Conservation (phyloP, 2,113 vertebrate species). For the Crotalus horridus region DNA sequence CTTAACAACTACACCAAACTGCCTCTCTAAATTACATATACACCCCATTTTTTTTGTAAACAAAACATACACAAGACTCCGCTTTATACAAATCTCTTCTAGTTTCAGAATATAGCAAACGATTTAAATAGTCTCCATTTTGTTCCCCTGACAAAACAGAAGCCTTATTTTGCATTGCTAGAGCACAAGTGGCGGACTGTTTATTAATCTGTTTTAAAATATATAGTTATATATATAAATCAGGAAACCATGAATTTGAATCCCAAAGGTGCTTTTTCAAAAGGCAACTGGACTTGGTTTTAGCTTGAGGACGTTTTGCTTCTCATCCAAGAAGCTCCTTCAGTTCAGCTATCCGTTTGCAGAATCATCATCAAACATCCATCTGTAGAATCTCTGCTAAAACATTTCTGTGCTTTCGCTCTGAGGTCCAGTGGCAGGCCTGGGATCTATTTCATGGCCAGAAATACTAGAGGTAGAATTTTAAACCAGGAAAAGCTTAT, state of each 20-base stretch:
- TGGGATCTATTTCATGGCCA: background rate
- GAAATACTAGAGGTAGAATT: background rate
- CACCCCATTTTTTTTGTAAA: background rate
- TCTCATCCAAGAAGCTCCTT: too few species aligned
- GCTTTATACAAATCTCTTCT: background rate
- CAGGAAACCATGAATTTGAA: too few species aligned
- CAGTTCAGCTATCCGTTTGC: too few species aligned
- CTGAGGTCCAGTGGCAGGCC: background rate
- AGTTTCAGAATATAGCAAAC: background rate
- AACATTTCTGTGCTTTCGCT: background rate
- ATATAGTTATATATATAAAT: too few species aligned
- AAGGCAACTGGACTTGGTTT: too few species aligned
- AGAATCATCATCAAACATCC: background rate
- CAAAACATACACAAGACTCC: background rate
- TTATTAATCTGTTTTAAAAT: background rate
- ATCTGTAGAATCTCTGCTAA: background rate
- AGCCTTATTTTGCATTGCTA: background rate
- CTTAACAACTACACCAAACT: too few species aligned
- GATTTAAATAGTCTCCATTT: background rate
- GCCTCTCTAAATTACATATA: too few species aligned
- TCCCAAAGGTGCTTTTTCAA: too few species aligned
- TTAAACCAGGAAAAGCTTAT: background rate
- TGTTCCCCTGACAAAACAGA: background rate
- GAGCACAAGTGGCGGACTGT: background rate
- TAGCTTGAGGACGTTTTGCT: too few species aligned